A percentile compares a stretch with the other conserved stretches of the same genome.
Conservation (phyloP, 2,888 invertebrate species). For the Gymnocheta viridis region DNA sequence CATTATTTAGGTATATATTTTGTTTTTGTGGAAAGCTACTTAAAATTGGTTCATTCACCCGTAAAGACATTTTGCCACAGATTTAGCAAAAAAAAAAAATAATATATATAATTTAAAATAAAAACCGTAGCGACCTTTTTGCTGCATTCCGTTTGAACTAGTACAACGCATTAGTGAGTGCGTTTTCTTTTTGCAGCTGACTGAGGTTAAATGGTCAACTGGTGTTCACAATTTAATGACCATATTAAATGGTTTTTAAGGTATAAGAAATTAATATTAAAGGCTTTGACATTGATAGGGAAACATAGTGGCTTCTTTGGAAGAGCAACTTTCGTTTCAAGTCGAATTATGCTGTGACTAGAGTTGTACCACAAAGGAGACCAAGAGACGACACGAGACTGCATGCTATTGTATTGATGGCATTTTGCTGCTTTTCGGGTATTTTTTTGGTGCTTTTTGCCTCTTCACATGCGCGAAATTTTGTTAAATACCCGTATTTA, state of each 20-base stretch:
- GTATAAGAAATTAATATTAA: neutral
- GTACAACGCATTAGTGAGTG: conserved; percentile 49
- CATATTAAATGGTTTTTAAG: conserved; percentile 44
- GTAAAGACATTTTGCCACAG: conserved; percentile 69
- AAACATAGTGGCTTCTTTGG: no score
- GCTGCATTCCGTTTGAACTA: conserved; percentile 36
- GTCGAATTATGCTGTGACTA: no score
- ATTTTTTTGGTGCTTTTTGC: no score
- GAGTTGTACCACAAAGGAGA: no score
- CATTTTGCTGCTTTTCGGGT: no score
- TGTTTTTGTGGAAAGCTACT: conserved; percentile 48
- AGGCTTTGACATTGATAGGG: neutral
- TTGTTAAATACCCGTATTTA: no score
- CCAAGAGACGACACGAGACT: no score
- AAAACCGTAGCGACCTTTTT: conserved; percentile 64
- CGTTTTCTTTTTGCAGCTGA: neutral
- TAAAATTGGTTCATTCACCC: conserved; percentile 66
- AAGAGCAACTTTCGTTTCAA: no score
- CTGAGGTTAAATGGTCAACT: conserved; percentile 62
- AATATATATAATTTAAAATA: neutral
- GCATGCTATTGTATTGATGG: no score
- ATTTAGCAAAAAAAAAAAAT: neutral
- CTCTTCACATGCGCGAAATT: no score
- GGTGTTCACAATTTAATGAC: conserved; percentile 44
- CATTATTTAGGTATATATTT: conserved; percentile 35